These are phyloP conservation scores for Callipepla squamata DNA, from an alignment of 2,113 vertebrate genomes.

Conservation along the genomic window DNA sequence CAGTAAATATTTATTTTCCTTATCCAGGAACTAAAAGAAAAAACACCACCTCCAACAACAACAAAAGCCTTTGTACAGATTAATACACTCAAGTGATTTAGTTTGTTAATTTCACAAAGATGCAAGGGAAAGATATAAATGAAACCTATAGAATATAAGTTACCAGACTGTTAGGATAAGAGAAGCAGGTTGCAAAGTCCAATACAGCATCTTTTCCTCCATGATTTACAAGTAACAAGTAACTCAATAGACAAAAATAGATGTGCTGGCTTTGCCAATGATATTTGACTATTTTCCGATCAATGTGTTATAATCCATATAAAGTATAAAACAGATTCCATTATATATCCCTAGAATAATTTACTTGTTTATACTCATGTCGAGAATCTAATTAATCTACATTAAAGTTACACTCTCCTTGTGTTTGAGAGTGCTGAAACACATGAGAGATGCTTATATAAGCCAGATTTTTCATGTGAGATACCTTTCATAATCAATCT, in stretches of 20 bases:
- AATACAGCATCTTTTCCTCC: background rate
- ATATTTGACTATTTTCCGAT: constrained; percentile 11
- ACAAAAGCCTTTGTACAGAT: background rate
- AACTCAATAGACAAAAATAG: constrained; percentile 14
- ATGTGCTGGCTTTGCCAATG: background rate
- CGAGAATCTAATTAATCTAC: background rate
- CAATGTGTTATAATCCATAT: background rate
- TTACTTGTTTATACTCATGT: background rate
- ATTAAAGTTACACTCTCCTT: background rate
- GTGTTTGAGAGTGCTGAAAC: background rate
- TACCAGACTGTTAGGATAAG: background rate
- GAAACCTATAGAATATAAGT: background rate
- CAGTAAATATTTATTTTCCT: background rate
- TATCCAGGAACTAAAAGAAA: background rate
- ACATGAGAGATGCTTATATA: background rate
- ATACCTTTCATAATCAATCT: background rate
- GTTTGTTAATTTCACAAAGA: background rate
- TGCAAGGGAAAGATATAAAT: background rate
- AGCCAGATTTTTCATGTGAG: background rate
- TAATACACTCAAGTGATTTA: background rate
- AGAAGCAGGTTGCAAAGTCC: background rate
- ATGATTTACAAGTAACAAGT: background rate
- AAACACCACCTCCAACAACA: no score
- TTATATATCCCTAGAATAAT: constrained; percentile 15
- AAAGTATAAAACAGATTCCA: constrained; percentile 6